A percentile compares a stretch with the other conserved stretches of the same genome.
phyloP scores from a whole-genome alignment of 2,888 invertebrate genomes.

The Kryphioiulus occultus region DNA sequence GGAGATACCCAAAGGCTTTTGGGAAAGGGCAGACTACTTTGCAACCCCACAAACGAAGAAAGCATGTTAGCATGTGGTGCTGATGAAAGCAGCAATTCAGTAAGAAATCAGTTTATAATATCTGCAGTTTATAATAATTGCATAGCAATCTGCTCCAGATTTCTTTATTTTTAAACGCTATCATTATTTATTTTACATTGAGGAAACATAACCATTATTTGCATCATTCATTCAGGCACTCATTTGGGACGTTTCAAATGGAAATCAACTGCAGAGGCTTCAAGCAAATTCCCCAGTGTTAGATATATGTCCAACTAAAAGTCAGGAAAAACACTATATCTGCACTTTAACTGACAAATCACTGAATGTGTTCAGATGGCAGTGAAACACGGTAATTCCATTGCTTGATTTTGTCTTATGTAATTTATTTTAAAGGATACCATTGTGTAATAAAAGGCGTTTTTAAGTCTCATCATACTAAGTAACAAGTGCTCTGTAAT shows the following conservation, averaged over 20 bases:
- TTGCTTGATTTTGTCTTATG: no score
- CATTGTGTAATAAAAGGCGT: no score
- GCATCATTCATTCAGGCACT: not conserved
- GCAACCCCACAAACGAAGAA: not conserved
- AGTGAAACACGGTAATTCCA: not conserved
- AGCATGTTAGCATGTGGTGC: conserved; percentile 44
- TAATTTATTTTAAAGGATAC: no score
- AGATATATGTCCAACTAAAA: conserved; percentile 42
- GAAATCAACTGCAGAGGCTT: not conserved
- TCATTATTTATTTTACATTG: no score
- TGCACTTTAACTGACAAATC: conserved; percentile 42
- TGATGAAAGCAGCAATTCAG: conserved; percentile 42
- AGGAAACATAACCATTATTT: no score
- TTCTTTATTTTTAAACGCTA: no score
- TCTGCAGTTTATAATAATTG: no score
- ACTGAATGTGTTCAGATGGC: conserved; percentile 43
- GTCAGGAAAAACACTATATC: not conserved
- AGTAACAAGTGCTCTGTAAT: no score
- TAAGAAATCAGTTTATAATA: conserved; percentile 37
- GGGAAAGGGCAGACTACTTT: not conserved
- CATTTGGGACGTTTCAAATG: conserved; percentile 47
- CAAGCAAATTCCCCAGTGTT: not conserved
- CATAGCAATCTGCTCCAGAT: no score
- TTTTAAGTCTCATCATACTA: no score
- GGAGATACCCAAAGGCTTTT: conserved; percentile 33